Evolutionary conservation across 2,113 vertebrate species (phyloP).

Genomic region (Plestiodon gilberti): DNA sequence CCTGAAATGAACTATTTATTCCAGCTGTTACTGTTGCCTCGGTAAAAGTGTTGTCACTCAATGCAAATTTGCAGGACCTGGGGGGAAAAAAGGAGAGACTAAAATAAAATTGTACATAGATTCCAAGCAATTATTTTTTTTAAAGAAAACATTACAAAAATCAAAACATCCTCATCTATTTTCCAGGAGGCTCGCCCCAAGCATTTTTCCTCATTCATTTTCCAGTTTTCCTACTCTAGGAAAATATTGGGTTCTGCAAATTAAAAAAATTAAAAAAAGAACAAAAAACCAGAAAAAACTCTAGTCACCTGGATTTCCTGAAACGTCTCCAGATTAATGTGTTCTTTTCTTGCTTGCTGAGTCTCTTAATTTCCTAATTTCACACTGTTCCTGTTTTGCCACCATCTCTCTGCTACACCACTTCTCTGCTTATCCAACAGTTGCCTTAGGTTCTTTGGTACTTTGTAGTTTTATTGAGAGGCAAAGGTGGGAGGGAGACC

Average conservation of each 20-base stretch:
- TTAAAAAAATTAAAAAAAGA: constrained; percentile 20
- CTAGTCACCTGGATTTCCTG: constrained; percentile 35
- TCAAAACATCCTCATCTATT: constrained; percentile 55
- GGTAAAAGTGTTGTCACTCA: constrained; percentile 63
- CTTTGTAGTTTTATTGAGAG: rapidly evolving
- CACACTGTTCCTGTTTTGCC: background rate
- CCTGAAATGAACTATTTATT: constrained; percentile 53
- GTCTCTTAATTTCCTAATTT: constrained; percentile 62
- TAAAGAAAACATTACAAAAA: constrained; percentile 47
- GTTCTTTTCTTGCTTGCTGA: background rate
- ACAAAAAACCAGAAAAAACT: no score
- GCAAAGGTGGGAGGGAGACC: rapidly evolving
- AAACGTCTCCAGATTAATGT: constrained; percentile 44
- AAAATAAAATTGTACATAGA: constrained; percentile 56
- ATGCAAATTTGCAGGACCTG: constrained; percentile 57
- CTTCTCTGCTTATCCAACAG: background rate
- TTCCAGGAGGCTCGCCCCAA: constrained; percentile 44
- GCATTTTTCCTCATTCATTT: constrained; percentile 51
- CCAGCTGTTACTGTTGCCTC: constrained; percentile 51
- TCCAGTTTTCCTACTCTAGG: constrained; percentile 37
- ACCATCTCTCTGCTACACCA: background rate
- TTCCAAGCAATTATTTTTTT: constrained; percentile 63
- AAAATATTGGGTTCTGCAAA: constrained; percentile 43
- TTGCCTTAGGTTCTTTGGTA: rapidly evolving
- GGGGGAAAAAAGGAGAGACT: constrained; percentile 30